Base-by-base conservation (phyloP, 2,113 vertebrate species). In the Australoheros scitulus region DNA sequence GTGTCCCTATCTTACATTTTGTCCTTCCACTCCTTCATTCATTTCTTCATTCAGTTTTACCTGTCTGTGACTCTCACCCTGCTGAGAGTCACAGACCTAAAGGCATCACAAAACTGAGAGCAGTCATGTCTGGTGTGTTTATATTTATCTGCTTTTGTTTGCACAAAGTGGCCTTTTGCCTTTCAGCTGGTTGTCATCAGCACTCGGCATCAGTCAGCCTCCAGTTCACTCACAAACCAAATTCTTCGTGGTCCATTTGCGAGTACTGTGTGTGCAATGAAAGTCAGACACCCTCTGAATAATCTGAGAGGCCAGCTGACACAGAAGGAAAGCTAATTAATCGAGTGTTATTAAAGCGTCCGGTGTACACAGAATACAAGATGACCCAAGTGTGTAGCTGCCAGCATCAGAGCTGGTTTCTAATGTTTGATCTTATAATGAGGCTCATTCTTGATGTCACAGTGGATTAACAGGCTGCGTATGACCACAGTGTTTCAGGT, bases 171-270 rank as follows among this genome's bases (percentile, higher is more conserved):
- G 10, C 17, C 20, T 22, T 26, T 43, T 60, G 26, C 68, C 60
- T 52, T 38, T 76, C 22, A 38, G 64, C 75, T 7, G 65, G 6
- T 60, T 17, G 76, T 82, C 61, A 58, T 56, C 2, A 0, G 3
- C 36, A 24, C 68, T 83, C 80, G 3, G 24, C 61, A 55, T 84
- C 86, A 72, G 72, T 86, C 86, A 77, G 60, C 80, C 68, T 59
- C 77, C 11, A 32, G 60, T 60, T 86, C 22, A 22, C 61, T 85
- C 84, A 43, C 82, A 75, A 47, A 83, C 43, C 80, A 72, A n/a
- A 84, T 86, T 86, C 34, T 79, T 75, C 84, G 84, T 20, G 68
- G 61, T 64, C 38, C 52, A 84, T 83, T 83, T 77, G n/a, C 3
- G 1, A 83, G 41, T 29, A 32, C 55, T 41, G 76, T 63, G n/a